Conservation (phyloP, 2,888 invertebrate species). For the Rotaria magnacalcarata region DNA sequence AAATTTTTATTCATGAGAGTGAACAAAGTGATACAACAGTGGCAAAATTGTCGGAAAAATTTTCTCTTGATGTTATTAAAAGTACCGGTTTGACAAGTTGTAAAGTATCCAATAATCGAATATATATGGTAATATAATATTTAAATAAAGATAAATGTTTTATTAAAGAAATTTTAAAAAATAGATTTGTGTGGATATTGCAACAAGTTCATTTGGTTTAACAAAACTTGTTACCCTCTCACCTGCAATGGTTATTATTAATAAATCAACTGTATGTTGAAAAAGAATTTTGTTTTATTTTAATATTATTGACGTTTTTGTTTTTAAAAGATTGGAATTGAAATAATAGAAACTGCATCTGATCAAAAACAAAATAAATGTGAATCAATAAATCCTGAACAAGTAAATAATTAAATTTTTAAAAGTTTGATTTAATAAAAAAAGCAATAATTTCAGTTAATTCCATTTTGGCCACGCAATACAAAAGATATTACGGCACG, state of each 20-base stretch:
- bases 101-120: too few species aligned
- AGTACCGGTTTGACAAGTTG: too few species aligned
- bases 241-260: conserved; percentile 84
- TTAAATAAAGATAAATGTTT: conserved; percentile 68
- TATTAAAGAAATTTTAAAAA: too few species aligned
- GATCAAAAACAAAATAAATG: conserved; percentile 46
- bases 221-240: conserved; percentile 93
- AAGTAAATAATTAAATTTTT: neutral
- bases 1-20: neutral
- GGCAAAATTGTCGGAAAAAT: too few species aligned
- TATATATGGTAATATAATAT: too few species aligned
- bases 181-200: conserved; percentile 86
- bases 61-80: too few species aligned
- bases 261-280: too few species aligned
- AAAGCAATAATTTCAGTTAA: too few species aligned
- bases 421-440: too few species aligned
- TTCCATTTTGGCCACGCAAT: too few species aligned
- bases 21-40: neutral
- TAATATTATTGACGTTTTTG: too few species aligned
- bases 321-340: conserved; percentile 64
- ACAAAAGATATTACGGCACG: conserved; percentile 32
- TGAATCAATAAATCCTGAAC: neutral
- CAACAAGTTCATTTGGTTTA: conserved; percentile 80
- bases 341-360: conserved; percentile 69
- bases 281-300: too few species aligned